Conservation (phyloP, 2,888 invertebrate species). For the Eupeodes latifasciatus region DNA sequence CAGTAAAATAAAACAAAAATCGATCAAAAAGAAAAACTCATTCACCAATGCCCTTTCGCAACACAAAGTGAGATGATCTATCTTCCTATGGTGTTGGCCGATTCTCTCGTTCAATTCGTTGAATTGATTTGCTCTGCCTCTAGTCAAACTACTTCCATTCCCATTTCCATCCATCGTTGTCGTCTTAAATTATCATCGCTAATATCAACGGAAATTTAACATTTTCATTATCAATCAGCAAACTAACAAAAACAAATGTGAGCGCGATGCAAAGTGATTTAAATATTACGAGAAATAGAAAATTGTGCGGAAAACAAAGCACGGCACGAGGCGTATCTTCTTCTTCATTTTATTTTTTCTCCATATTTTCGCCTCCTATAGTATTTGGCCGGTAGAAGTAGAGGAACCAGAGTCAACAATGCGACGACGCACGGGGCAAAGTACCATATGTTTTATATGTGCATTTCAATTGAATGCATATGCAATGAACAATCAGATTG, state of each 20-base stretch:
- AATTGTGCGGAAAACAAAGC: slow-evolving; percentile 12
- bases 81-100: too few relatives aligned
- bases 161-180: too few relatives aligned
- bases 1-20: too few relatives aligned
- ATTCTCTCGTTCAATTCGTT: background rate
- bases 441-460: background rate
- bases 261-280: slow-evolving; percentile 40
- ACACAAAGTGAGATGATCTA: too few relatives aligned
- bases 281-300: slow-evolving; percentile 4
- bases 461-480: background rate
- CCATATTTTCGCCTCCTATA: slow-evolving; percentile 1
- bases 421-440: background rate
- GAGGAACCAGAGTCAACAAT: background rate
- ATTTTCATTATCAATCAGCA: slow-evolving; percentile 58
- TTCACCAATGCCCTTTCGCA: too few relatives aligned
- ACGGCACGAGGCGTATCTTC: background rate
- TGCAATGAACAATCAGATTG: background rate
- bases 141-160: background rate
- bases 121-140: background rate
- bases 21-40: too few relatives aligned
- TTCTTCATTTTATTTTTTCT: background rate
- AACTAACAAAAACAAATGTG: slow-evolving; percentile 17
- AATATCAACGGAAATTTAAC: slow-evolving; percentile 45
- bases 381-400: slow-evolving; percentile 17
- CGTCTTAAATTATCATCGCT: background rate